These are phyloP conservation scores for Alethe diademata DNA, from an alignment of 2,113 vertebrate species.

Conservation along the genomic window DNA sequence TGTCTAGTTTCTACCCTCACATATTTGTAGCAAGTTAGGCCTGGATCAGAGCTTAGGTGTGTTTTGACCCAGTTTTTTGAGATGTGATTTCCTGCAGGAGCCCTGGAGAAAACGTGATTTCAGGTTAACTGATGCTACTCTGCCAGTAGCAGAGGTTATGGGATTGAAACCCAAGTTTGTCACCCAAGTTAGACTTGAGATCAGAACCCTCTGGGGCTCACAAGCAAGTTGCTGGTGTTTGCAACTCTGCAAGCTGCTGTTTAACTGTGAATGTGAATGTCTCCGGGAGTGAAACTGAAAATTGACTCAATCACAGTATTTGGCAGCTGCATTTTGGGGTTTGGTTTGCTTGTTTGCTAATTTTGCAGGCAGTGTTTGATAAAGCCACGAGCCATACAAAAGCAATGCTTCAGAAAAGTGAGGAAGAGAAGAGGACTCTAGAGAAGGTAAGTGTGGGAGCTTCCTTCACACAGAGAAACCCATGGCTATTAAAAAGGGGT, in stretches of 20 bases:
- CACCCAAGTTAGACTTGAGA: background rate
- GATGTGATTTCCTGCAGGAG: background rate
- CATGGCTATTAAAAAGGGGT: background rate
- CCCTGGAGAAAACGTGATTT: background rate
- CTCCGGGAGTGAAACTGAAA: background rate
- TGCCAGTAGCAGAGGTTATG: background rate
- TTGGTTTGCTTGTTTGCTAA: background rate
- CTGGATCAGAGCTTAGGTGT: background rate
- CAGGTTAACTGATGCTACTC: background rate
- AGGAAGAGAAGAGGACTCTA: conserved; percentile 83
- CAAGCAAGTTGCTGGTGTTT: background rate
- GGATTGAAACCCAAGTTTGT: background rate
- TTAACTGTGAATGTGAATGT: background rate
- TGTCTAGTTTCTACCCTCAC: background rate
- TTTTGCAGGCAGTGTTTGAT: conserved; percentile 81
- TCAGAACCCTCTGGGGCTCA: background rate
- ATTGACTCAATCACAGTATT: background rate
- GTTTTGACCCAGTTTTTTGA: background rate
- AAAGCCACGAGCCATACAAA: conserved; percentile 91
- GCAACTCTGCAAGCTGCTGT: background rate
- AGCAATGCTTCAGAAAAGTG: conserved; percentile 85
- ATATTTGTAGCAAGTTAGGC: background rate
- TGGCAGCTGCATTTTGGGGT: background rate
- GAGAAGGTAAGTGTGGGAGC: conserved; percentile 81
- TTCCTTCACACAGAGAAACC: background rate